These are phyloP conservation scores for Drosophila dives DNA, from an alignment of 2,888 invertebrate genomes.

Conservation along the genomic window DNA sequence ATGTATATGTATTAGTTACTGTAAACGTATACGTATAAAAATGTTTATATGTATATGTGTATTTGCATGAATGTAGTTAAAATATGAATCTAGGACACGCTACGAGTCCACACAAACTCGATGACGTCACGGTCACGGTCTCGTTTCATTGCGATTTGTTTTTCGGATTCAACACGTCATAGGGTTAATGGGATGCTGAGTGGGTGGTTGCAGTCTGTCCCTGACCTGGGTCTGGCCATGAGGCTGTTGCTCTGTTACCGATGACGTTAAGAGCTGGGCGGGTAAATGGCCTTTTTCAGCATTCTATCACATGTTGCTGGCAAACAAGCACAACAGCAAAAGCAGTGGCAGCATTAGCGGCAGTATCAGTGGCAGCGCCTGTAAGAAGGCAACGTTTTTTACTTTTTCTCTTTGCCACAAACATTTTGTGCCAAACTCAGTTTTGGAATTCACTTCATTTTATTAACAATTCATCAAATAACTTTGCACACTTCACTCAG, in stretches of 20 bases:
- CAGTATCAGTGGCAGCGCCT: constrained; percentile 35
- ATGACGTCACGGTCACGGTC: constrained; percentile 51
- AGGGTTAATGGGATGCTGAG: constrained; percentile 38
- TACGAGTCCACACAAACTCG: constrained; percentile 7
- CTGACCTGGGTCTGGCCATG: constrained; percentile 42
- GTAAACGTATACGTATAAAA: neutral
- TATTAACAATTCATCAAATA: neutral
- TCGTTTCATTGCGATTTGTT: constrained; percentile 4
- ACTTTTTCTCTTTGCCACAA: neutral
- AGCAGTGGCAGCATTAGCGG: constrained; percentile 12
- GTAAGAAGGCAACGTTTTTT: constrained; percentile 40
- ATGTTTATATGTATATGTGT: neutral
- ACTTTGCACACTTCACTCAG: neutral
- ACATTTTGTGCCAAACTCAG: too few species aligned
- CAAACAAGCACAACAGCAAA: constrained; percentile 27
- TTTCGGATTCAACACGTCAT: constrained; percentile 23
- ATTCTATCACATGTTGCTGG: constrained; percentile 71
- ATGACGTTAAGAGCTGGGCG: constrained; percentile 64
- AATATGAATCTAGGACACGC: constrained; percentile 9
- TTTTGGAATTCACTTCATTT: neutral
- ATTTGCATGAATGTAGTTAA: neutral
- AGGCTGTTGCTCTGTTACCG: constrained; percentile 7
- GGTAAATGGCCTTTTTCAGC: constrained; percentile 74
- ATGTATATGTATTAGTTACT: neutral
- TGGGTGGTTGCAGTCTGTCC: constrained; percentile 22